Evolutionary conservation across 1,140 invertebrate species (phyloP), one percentile per base, ranked within the genome.

Genomic region (Batillaria attramentaria): DNA sequence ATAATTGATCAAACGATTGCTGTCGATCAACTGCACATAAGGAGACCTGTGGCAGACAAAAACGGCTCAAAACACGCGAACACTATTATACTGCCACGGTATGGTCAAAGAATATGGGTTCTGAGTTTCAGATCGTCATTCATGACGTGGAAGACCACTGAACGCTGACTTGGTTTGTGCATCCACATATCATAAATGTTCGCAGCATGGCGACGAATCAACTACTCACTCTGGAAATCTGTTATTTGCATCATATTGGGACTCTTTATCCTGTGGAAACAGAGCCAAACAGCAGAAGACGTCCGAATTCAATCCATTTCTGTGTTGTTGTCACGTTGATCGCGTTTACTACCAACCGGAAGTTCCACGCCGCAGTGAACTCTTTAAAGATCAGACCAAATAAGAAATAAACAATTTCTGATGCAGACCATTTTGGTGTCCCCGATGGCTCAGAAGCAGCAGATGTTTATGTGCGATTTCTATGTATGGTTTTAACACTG

Each of bases 221-320:
- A 24, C 33, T 57, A 72, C 87, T 84, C 83, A 89, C 88, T 89
- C 65, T 89, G 87, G 78, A 87, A 87, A 77, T 89, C 87, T 75
- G 87, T 87, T 43, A 90, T 84, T 79, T 89, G 85, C 80, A 89
- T 86, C 89, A 90, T 90, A 82, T 88, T 87, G 74, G 68, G 13
- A 54, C 39, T 3, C 69, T 62, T 77, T 13, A 5, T 65, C 16
- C 10, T 2, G 28, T 24, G 4, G 20, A 41, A 6, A 39, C 28
- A 28, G 5, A 39, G 28, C 33, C 18, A 33, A 78, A 35, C 8
- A 10, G 42, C 28, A 20, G 10, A 3, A 8, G 62, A 57, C 37
- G 10, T 33, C 46, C 41, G 46, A 8, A 43, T 31, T 33, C 13
- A 31, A 6, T 16, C 20, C 41, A 37, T 37, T 6, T 60, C 31